Evolutionary conservation across 2,113 vertebrate genomes (phyloP), one percentile per base, ranked within the genome.

Genomic region (Alectura lathami): DNA sequence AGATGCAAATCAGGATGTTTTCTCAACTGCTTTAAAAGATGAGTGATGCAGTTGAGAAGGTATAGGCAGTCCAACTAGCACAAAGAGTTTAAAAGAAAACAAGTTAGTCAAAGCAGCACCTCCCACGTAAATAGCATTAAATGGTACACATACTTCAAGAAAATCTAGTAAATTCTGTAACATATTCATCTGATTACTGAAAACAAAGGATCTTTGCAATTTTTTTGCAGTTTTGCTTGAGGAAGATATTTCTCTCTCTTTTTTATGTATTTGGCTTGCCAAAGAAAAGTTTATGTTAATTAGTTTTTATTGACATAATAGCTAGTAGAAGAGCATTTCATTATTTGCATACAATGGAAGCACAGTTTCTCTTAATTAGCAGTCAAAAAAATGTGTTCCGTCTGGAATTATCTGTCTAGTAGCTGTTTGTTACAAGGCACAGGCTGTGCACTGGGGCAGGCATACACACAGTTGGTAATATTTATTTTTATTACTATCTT

Each of bases 331-430:
- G 66, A 92, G 77, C 16, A 87, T 50, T 80, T 95, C 77, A 91
- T 94, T 94, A 94, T 59, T 91, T 92, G 26, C 15, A 57, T 21
- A n/a, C 3, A 5, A 72, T 87, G 40, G 74, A 91, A 94, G 48
- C 57, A 76, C 29, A 79, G 47, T 64, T 95, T 87, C 68, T 95
- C 68, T 54, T 94, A 97, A 97, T 70, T 69, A 96, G 86, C 62
- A 79, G 27, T 83, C 43, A 89, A 88, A 75, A 90, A 70, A 17
- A 4, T 77, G 57, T 66, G 69, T 80, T 91, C 62, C 56, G 86
- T 86, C 42, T 89, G 23, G 79, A 90, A 91, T 64, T 38, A 93
- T 79, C 34, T 86, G 45, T 36, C 45, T 89, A 67, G 54, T 86
- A 97, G 70, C 56, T 93, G 62, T 64, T 96, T 30, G 42, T 94